Base-by-base conservation (phyloP, 92 coral and sea anemone species). In the Zoanthus sociatus region DNA sequence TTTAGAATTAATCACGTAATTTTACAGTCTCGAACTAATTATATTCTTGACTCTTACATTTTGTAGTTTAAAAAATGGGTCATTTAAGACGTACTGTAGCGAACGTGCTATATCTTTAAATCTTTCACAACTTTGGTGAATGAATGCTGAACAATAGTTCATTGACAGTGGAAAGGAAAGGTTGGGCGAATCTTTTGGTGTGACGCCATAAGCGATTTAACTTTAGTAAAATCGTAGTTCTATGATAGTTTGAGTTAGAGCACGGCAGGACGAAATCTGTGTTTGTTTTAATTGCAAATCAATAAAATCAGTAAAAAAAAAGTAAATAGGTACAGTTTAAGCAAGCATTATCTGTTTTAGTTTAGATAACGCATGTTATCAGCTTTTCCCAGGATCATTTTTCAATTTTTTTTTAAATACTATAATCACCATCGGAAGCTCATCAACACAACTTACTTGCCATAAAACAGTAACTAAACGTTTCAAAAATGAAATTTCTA, bases 151-250 rank as follows among this genome's bases (percentile, higher is more conserved):
- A 37, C 0, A 1, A 37, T 37, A 37, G 42, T 37, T 63, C 78
- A 70, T 78, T 79, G 68, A 71, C 68, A 30, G 73, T 82, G 42
- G 55, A 88, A 88, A 88, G 31, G 20, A 50, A 21, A 47, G 26
- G 42, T 50, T 88, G 91, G 91, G 91, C 88, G 82, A 88, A 88
- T 82, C 66, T 73, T 73, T 88, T 74, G 71, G 91, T 31, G 83
- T 73, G 82, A 82, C 83, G 83, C 86, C 60, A 68, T 76, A 76
- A 45, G 82, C n/a, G 55, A 60, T 56, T 15, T 67, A 82, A 88
- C 4, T 88, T 33, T 44, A 21, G 86, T 55, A 71, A 88, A 88
- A 88, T 46, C 74, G 51, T 44, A 82, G 37, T 71, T 15, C 45
- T 88, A 20, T 68, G 60, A 88, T 83, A 77, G 72, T 74, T 83